Conservation (phyloP, 2,797 vertebrate species). For the Columba guinea region DNA sequence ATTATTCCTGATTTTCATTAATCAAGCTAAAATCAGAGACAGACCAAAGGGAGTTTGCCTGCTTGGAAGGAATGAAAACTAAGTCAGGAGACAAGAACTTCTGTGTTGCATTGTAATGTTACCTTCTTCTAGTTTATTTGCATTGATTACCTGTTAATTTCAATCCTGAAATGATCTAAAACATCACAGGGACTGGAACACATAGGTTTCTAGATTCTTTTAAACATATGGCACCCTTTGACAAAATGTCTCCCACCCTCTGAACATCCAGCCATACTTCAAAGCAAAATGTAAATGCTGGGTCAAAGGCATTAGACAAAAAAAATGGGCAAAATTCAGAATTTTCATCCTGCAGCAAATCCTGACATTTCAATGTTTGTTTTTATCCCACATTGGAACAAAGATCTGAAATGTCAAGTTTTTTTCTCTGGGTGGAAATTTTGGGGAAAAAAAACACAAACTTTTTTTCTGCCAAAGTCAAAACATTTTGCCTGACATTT, state of each 20-base stretch:
- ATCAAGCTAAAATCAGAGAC: neutral
- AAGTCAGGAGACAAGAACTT: neutral
- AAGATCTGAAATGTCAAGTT: slow-evolving; percentile 54
- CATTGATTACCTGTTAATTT: neutral
- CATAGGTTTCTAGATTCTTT: neutral
- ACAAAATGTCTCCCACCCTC: neutral
- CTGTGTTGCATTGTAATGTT: neutral
- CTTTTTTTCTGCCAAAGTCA: slow-evolving; percentile 4
- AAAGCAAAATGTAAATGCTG: slow-evolving; percentile 26
- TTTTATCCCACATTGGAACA: slow-evolving; percentile 39
- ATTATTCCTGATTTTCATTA: neutral
- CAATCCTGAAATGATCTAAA: neutral
- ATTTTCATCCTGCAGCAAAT: slow-evolving; percentile 30
- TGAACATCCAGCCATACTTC: slow-evolving; percentile 1
- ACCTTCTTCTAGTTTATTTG: neutral
- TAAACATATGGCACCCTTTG: neutral
- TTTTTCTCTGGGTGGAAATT: slow-evolving; percentile 50
- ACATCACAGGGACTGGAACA: neutral
- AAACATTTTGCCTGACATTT: slow-evolving; percentile 45
- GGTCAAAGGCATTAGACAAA: slow-evolving; percentile 19
- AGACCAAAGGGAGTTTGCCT: neutral
- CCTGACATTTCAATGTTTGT: slow-evolving; percentile 61
- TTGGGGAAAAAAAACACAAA: neutral
- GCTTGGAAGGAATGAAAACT: neutral
- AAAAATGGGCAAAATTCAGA: slow-evolving; percentile 35